A percentile compares a stretch with the other conserved stretches of the same genome.
These are phyloP conservation scores for Girardia tigrina DNA, from an alignment of 2,888 invertebrate genomes.

Conservation along the genomic window DNA sequence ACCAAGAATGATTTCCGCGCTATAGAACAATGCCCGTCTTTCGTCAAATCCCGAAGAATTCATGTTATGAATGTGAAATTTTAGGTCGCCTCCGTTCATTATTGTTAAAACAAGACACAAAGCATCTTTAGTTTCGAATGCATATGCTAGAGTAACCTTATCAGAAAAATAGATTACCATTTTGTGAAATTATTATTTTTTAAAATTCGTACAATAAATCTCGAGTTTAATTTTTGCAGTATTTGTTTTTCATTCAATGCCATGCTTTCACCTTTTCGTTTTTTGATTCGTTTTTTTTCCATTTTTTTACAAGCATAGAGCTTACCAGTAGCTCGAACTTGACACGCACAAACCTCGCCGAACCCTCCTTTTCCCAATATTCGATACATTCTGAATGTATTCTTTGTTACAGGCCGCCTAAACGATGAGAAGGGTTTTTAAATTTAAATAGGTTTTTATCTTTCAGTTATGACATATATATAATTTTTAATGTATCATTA, in stretches of 20 bases:
- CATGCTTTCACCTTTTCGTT: slow-evolving; percentile 96
- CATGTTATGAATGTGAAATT: slow-evolving; percentile 99
- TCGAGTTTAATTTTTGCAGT: slow-evolving; percentile 87
- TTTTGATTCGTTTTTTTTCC: slow-evolving; percentile 96
- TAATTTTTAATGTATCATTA: too few relatives aligned
- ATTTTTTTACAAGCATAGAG: slow-evolving; percentile 99
- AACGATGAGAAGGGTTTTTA: too few relatives aligned
- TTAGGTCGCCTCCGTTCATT: slow-evolving; percentile 98
- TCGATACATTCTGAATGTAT: slow-evolving; percentile 96
- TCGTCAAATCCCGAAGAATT: slow-evolving; percentile 70
- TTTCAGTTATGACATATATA: too few relatives aligned
- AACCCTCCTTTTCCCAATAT: slow-evolving; percentile 97
- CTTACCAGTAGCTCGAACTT: slow-evolving; percentile 79
- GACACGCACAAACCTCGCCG: slow-evolving; percentile 91
- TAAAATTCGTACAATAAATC: slow-evolving; percentile 64
- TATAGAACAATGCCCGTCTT: slow-evolving; percentile 75
- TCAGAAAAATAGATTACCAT: slow-evolving; percentile 39
- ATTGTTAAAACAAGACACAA: slow-evolving; percentile 91
- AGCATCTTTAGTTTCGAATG: slow-evolving; percentile 97
- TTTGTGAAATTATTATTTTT: not conserved
- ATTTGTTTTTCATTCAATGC: slow-evolving; percentile 97
- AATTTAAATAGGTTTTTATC: too few relatives aligned
- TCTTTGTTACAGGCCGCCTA: slow-evolving; percentile 69
- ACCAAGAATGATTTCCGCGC: slow-evolving; percentile 83
- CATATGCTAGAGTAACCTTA: slow-evolving; percentile 84